Percentiles rank a stretch among this genome's conserved stretches.
phyloP scores from a whole-genome alignment of 2,888 invertebrate species.

The Prosapia bicincta region DNA sequence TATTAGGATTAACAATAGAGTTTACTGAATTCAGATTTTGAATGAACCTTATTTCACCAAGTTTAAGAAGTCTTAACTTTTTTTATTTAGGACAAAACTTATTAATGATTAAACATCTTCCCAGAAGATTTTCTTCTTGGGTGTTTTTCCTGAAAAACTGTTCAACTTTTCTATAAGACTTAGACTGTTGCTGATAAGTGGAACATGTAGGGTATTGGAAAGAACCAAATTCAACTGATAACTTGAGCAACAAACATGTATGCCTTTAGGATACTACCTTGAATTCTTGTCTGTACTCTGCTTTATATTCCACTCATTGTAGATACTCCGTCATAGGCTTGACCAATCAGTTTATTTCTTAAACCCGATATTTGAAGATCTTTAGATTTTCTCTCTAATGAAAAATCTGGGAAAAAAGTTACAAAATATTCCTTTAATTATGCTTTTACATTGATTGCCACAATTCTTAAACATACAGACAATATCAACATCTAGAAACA shows the following conservation, averaged over 20 bases:
- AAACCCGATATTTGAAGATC: not conserved
- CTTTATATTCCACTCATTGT: slow-evolving; percentile 11
- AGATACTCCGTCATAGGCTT: slow-evolving; percentile 11
- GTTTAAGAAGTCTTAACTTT: not conserved
- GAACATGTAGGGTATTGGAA: slow-evolving; percentile 1
- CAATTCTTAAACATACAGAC: not conserved
- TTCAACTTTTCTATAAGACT: not conserved
- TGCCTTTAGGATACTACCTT: not conserved
- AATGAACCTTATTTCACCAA: too few relatives aligned
- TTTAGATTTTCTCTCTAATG: not conserved
- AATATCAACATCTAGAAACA: too few relatives aligned
- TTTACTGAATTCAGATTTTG: too few relatives aligned
- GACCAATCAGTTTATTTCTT: slow-evolving; percentile 13
- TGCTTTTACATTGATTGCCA: too few relatives aligned
- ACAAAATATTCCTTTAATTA: slow-evolving; percentile 8
- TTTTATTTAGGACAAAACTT: too few relatives aligned
- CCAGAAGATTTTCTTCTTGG: too few relatives aligned
- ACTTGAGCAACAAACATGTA: too few relatives aligned
- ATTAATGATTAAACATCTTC: too few relatives aligned
- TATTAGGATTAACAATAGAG: too few relatives aligned
- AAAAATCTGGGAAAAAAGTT: slow-evolving; percentile 7
- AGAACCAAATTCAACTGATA: slow-evolving; percentile 9
- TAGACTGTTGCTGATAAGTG: too few relatives aligned
- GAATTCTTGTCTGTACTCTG: slow-evolving; percentile 8
- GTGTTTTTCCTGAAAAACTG: not conserved